Percentiles rank a stretch among this genome's conserved stretches.
phyloP scores from a whole-genome alignment of 2,797 vertebrate genomes.

The Sebastes kiyomatsui region DNA sequence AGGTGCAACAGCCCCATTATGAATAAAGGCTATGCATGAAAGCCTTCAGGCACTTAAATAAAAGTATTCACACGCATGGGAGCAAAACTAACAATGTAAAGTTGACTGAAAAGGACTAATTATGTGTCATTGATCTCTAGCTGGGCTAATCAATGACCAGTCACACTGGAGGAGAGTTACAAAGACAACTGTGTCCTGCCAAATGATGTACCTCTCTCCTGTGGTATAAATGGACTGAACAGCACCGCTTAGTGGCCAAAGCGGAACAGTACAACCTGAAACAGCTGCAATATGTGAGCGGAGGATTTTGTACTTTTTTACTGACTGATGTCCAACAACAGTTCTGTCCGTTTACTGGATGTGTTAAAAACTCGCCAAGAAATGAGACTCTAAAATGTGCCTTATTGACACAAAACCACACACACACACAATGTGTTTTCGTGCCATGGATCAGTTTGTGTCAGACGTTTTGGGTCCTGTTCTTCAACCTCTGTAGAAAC shows the following conservation, averaged over 20 bases:
- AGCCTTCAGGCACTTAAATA: not conserved
- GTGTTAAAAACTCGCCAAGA: slow-evolving; percentile 11
- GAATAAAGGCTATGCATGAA: slow-evolving; percentile 19
- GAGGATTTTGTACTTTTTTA: slow-evolving; percentile 38
- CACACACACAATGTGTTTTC: not conserved
- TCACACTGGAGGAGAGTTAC: not conserved
- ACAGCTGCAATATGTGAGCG: not conserved
- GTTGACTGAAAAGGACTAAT: slow-evolving; percentile 4
- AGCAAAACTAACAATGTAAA: not conserved
- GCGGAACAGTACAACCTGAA: not conserved
- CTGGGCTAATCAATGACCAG: slow-evolving; percentile 43
- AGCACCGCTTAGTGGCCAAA: slow-evolving; percentile 30
- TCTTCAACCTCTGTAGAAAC: not conserved
- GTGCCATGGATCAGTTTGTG: slow-evolving; percentile 3
- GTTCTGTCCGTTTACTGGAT: slow-evolving; percentile 20
- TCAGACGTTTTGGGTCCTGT: not conserved
- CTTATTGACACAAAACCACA: slow-evolving; percentile 79
- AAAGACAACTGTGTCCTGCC: not conserved
- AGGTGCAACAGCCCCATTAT: not conserved
- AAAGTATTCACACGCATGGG: not conserved
- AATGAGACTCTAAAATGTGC: slow-evolving; percentile 76
- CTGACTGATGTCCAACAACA: not conserved
- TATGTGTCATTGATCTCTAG: slow-evolving; percentile 30
- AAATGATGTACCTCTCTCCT: slow-evolving; percentile 1
- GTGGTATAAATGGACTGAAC: not conserved